These are phyloP conservation scores for Marisa cornuarietis DNA, from an alignment of 1,140 invertebrate genomes.

Conservation along the genomic window DNA sequence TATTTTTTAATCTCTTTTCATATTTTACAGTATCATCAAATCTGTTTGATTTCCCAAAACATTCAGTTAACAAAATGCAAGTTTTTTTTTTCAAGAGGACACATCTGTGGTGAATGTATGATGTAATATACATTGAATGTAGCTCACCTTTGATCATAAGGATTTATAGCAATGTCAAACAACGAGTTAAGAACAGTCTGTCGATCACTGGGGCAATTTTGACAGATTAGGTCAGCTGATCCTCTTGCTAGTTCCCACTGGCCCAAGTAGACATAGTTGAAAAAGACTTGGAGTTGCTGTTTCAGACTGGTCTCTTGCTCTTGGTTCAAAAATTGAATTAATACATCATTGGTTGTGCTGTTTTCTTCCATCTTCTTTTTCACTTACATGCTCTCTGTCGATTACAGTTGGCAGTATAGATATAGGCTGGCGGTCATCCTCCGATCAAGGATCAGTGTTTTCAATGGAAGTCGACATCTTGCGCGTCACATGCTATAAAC, in stretches of 20 bases:
- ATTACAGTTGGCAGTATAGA: neutral
- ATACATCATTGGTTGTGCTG: neutral
- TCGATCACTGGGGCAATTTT: neutral
- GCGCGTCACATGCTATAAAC: conserved; percentile 17
- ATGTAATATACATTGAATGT: too few relatives aligned
- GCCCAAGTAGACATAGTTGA: conserved; percentile 60
- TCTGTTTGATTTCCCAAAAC: too few relatives aligned
- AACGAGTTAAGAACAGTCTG: conserved; percentile 32
- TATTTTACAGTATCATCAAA: too few relatives aligned
- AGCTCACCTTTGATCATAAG: conserved; percentile 52
- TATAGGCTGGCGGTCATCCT: neutral
- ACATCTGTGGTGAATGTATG: too few relatives aligned
- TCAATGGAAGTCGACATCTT: conserved; percentile 23
- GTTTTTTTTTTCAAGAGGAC: too few relatives aligned
- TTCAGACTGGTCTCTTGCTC: conserved; percentile 42
- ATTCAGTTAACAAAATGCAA: too few relatives aligned
- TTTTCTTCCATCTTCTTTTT: conserved; percentile 18
- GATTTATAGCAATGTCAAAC: conserved; percentile 44
- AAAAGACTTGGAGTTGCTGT: conserved; percentile 57
- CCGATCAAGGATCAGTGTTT: conserved; percentile 4
- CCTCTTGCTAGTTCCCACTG: conserved; percentile 63
- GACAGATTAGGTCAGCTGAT: conserved; percentile 24
- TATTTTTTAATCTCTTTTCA: too few relatives aligned
- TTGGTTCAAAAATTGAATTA: conserved; percentile 30
- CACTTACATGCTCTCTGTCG: neutral